phyloP scores from a whole-genome alignment of 2,888 invertebrate species.

The Protonemura montana region DNA sequence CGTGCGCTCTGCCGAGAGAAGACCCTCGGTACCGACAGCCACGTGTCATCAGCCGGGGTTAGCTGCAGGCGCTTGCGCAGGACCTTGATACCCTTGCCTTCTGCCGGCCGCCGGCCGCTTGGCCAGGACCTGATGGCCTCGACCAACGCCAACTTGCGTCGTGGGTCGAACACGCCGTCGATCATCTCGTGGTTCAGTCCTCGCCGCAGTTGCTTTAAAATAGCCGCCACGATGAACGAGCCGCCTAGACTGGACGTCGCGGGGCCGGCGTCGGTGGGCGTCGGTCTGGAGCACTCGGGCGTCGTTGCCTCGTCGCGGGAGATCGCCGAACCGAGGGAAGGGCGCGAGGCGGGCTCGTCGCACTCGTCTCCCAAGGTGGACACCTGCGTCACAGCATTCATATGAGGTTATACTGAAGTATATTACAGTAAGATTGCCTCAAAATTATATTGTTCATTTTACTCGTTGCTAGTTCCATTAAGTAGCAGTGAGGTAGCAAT shows the following conservation, averaged over 20 bases:
- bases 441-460: too few relatives aligned
- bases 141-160: slow-evolving; percentile 63
- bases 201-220: slow-evolving; percentile 70
- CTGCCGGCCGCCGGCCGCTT: slow-evolving; percentile 46
- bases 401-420: too few relatives aligned
- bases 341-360: slow-evolving; percentile 68
- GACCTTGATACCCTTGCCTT: slow-evolving; percentile 51
- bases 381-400: too few relatives aligned
- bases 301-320: slow-evolving; percentile 51
- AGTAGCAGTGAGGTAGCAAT: too few relatives aligned
- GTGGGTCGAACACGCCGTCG: slow-evolving; percentile 73
- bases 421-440: too few relatives aligned
- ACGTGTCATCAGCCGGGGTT: slow-evolving; percentile 65
- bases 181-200: slow-evolving; percentile 73
- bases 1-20: slow-evolving; percentile 77
- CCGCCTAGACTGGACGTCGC: slow-evolving; percentile 46
- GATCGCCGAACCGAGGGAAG: slow-evolving; percentile 69
- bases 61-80: slow-evolving; percentile 62
- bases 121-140: slow-evolving; percentile 70
- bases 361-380: slow-evolving; percentile 72
- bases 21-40: slow-evolving; percentile 75
- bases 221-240: slow-evolving; percentile 67
- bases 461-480: too few relatives aligned
- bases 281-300: neutral
- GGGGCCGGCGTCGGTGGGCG: neutral